phyloP scores from a whole-genome alignment of 2,888 invertebrate species.

The Thymelicus acteon region DNA sequence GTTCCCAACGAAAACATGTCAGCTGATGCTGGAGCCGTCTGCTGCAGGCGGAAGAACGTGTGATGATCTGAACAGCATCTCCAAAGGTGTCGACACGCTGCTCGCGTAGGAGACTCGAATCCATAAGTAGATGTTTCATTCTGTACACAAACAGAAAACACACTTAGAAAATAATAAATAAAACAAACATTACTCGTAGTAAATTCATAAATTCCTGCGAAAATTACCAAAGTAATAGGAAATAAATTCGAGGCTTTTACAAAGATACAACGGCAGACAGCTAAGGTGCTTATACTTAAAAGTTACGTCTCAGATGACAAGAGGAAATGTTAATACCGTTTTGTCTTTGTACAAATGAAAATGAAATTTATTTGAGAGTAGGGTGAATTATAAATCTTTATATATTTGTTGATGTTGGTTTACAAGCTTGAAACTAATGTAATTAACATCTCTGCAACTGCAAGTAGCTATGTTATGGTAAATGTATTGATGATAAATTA shows the following conservation, averaged over 20 bases:
- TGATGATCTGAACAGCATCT: conserved; percentile 98
- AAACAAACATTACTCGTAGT: background rate
- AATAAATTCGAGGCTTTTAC: conserved; percentile 14
- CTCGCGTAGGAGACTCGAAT: conserved; percentile 95
- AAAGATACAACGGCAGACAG: conserved; percentile 16
- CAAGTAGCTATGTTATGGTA: too few relatives aligned
- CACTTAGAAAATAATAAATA: background rate
- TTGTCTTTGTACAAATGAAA: conserved; percentile 11
- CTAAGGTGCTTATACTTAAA: conserved; percentile 14
- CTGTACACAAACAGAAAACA: conserved; percentile 71
- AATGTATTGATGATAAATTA: too few relatives aligned
- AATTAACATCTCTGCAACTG: background rate
- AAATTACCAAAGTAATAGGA: conserved; percentile 24
- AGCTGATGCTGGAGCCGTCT: conserved; percentile 89
- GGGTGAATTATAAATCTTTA: background rate
- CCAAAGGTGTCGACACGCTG: conserved; percentile 98
- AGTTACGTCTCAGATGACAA: conserved; percentile 19
- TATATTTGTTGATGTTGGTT: background rate
- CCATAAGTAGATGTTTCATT: conserved; percentile 98
- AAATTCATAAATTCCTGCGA: conserved; percentile 15
- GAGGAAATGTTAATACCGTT: conserved; percentile 20
- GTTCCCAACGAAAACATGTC: conserved; percentile 92
- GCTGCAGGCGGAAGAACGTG: conserved; percentile 95
- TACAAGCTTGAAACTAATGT: background rate
- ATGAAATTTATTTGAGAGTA: conserved; percentile 1